Conservation (phyloP, 35 echinoderm and acorn worm species). For the Heliocidaris erythrogramma region DNA sequence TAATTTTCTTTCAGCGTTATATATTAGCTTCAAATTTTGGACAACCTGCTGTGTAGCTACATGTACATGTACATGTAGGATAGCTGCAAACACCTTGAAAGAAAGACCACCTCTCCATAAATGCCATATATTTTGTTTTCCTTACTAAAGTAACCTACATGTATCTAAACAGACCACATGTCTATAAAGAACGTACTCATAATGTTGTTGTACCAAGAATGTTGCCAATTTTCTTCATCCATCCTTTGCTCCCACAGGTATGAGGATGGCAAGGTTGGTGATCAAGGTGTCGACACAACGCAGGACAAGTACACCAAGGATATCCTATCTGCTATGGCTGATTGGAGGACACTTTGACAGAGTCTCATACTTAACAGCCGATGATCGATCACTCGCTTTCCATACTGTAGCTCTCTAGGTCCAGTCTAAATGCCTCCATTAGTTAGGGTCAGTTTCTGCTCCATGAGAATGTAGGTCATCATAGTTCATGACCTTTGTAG, state of each 20-base stretch:
- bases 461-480: not conserved
- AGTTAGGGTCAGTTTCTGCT: not conserved
- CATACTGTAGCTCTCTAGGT: not conserved
- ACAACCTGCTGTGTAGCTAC: too few species aligned
- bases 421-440: not conserved
- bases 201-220: not conserved
- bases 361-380: not conserved
- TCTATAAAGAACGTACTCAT: not conserved
- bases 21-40: too few species aligned
- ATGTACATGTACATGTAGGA: too few species aligned
- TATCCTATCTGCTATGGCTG: slow-evolving; percentile 75
- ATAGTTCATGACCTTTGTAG: not conserved
- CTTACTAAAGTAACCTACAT: too few species aligned
- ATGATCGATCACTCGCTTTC: not conserved
- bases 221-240: not conserved
- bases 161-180: too few species aligned
- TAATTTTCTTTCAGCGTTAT: too few species aligned
- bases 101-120: too few species aligned
- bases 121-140: too few species aligned
- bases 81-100: too few species aligned
- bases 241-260: slow-evolving; percentile 56
- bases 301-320: slow-evolving; percentile 84
- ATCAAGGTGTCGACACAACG: slow-evolving; percentile 88
- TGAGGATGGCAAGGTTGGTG: slow-evolving; percentile 94
- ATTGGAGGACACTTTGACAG: slow-evolving; percentile 44